Conservation (phyloP, 2,113 vertebrate species). For the Megalops atlanticus region DNA sequence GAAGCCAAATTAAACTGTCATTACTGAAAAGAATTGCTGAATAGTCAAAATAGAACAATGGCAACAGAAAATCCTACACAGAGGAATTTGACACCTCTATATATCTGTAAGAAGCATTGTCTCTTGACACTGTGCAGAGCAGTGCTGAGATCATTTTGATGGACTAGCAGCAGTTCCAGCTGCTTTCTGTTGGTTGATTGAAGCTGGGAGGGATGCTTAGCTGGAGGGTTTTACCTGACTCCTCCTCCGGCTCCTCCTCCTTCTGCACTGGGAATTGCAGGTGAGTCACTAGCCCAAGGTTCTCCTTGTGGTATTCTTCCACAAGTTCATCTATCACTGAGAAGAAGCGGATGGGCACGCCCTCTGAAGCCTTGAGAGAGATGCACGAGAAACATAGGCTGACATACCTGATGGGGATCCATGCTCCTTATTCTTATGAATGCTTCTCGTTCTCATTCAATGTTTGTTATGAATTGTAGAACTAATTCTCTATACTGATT, state of each 20-base stretch:
- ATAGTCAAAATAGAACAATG: neutral
- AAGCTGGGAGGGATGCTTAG: too few species aligned
- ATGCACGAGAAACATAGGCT: conserved; percentile 22
- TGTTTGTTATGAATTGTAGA: too few species aligned
- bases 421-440: too few species aligned
- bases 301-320: conserved; percentile 91
- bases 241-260: conserved; percentile 87
- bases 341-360: conserved; percentile 89
- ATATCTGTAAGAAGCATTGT: neutral
- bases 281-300: conserved; percentile 91
- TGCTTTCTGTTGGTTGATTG: neutral
- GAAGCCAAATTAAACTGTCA: neutral
- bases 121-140: neutral
- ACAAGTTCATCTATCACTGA: conserved; percentile 84
- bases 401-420: too few species aligned
- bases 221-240: conserved; percentile 73
- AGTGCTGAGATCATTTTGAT: neutral
- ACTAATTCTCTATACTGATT: too few species aligned
- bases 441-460: too few species aligned
- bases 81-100: neutral
- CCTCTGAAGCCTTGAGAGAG: conserved; percentile 85
- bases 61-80: neutral
- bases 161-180: neutral
- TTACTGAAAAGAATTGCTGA: too few species aligned
- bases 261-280: conserved; percentile 83